Conservation (phyloP, 64 coral and sea anemone species). For the Pocillopora verrucosa region DNA sequence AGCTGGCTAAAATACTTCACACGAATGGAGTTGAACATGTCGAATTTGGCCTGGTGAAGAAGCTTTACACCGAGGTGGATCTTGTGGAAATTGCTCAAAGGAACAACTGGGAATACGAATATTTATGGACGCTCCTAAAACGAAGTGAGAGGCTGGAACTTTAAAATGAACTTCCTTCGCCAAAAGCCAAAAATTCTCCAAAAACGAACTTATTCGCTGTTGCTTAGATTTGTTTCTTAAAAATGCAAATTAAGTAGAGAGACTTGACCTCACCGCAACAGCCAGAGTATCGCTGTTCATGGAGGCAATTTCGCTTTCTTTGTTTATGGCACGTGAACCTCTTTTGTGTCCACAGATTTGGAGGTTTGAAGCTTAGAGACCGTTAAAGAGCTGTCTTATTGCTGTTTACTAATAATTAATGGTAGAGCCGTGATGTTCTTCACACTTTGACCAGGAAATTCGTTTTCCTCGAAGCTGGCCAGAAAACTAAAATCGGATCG, state of each 20-base stretch:
- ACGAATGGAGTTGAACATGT: background rate
- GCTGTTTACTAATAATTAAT: background rate
- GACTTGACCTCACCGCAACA: too few relatives aligned
- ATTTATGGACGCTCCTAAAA: conserved; percentile 10
- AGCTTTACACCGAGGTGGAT: conserved; percentile 50
- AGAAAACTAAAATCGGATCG: background rate
- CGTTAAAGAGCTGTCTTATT: conserved; percentile 13
- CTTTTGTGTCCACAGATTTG: too few relatives aligned
- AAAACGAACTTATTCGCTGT: too few relatives aligned
- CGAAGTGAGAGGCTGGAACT: too few relatives aligned
- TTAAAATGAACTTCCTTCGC: too few relatives aligned
- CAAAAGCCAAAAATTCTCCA: too few relatives aligned
- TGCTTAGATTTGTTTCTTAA: too few relatives aligned
- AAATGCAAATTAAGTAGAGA: too few relatives aligned
- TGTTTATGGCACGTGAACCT: too few relatives aligned
- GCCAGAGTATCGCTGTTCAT: too few relatives aligned
- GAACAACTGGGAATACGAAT: conserved; percentile 39
- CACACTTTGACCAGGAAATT: conserved; percentile 10
- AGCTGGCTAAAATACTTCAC: conserved; percentile 39
- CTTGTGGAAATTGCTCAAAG: conserved; percentile 16
- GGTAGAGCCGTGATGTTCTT: conserved; percentile 44
- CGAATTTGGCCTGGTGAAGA: conserved; percentile 15
- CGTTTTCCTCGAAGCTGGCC: conserved; percentile 53
- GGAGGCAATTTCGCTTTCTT: too few relatives aligned
- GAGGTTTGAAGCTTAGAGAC: too few relatives aligned